These are phyloP conservation scores for Mionectes olivaceus DNA, from an alignment of 2,797 vertebrate genomes.

Conservation along the genomic window DNA sequence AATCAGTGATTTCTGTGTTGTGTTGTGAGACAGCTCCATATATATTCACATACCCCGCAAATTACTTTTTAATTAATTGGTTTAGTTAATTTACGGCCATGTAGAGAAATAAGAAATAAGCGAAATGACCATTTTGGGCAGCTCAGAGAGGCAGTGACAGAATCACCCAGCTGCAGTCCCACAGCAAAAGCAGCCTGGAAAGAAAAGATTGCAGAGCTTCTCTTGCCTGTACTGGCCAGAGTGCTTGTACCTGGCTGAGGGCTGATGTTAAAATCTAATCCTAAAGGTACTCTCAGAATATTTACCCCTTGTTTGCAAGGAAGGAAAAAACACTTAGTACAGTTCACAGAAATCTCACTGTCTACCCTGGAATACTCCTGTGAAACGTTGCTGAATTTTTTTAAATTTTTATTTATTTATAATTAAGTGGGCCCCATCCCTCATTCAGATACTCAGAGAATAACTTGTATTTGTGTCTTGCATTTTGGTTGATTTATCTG, in stretches of 20 bases:
- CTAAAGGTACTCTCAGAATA: neutral
- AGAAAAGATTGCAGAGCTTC: neutral
- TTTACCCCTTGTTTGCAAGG: neutral
- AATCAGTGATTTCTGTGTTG: neutral
- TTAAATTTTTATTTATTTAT: neutral
- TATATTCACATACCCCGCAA: neutral
- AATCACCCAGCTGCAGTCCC: neutral
- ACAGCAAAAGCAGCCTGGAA: neutral
- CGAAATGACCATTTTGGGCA: neutral
- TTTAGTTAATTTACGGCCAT: neutral
- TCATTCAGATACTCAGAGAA: neutral
- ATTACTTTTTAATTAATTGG: neutral
- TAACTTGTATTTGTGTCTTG: neutral
- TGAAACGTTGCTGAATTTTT: neutral
- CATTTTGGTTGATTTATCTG: neutral
- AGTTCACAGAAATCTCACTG: neutral
- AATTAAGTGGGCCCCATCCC: neutral
- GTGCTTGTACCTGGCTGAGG: neutral
- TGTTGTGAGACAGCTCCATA: neutral
- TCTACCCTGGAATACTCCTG: rapidly evolving
- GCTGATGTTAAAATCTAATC: neutral
- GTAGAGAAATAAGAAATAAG: neutral
- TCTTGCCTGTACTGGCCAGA: neutral
- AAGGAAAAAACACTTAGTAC: neutral
- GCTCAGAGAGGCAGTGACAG: neutral